Evolutionary conservation across 1,140 invertebrate genomes (phyloP), one percentile per base, ranked within the genome.

Genomic region (Conus betulinus): DNA sequence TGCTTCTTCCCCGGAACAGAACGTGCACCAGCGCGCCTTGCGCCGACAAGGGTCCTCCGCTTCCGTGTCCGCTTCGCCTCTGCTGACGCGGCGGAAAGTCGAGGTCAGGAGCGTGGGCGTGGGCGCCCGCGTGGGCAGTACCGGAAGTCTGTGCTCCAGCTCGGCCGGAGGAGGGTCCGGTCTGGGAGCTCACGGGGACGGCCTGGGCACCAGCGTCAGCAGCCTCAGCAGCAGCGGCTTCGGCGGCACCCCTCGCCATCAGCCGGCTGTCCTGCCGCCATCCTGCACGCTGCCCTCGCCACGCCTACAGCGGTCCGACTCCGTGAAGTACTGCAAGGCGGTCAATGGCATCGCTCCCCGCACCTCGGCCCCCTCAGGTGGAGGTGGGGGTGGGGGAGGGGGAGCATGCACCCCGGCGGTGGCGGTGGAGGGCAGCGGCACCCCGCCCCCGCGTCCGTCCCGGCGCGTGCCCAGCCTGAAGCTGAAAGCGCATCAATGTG

Each of bases 231-330:
- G 91, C 84, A 95, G 93, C 92, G 95, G 93, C 93, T 63, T 74
- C 39, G 96, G 97, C 96, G 97, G 97, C 96, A 97, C 98, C 96
- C 97, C 98, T 96, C 98, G 97, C 96, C 98, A 39, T 13, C 8
- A 52, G n/a, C 85, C 76, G 11, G 67, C 74, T 17, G 90, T 79
- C 27, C 89, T 81, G 82, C 84, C 78, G 10, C 67, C 67, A n/a
- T 60, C 57, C 57, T 60, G 8, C 8, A 71, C 17, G 11, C 85
- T 94, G 27, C 87, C 91, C 23, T 93, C 92, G 53, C 93, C 93
- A 6, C 90, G 90, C 20, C 87, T 94, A 55, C 90, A 91, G 67
- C 91, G 93, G 27, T 94, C 93, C 10, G 93, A 94, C 84, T 94
- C 93, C 20, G 93, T 94, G 39, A 94, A 94, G 87, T 94, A 93